phyloP scores from a whole-genome alignment of 2,888 invertebrate species.

The Amphipoea lucens region DNA sequence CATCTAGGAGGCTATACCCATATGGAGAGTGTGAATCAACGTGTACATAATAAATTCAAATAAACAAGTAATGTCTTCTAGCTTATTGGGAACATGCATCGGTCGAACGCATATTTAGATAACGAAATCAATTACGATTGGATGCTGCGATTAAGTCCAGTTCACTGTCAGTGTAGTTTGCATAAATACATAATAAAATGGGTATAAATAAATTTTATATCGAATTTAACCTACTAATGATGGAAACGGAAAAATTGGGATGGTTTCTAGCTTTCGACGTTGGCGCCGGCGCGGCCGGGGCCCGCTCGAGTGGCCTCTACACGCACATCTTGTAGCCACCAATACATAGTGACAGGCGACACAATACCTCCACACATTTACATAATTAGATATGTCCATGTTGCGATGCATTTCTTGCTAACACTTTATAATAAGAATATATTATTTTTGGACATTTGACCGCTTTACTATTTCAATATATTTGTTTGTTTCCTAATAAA shows the following conservation, averaged over 20 bases:
- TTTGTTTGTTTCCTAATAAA: slow-evolving; percentile 18
- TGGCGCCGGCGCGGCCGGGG: slow-evolving; percentile 76
- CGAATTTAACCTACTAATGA: slow-evolving; percentile 76
- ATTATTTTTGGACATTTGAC: slow-evolving; percentile 36
- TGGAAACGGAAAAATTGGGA: slow-evolving; percentile 79
- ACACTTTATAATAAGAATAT: slow-evolving; percentile 50
- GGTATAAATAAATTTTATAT: slow-evolving; percentile 77
- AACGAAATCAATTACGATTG: slow-evolving; percentile 78
- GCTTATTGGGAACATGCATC: slow-evolving; percentile 63
- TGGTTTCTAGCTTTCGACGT: slow-evolving; percentile 75
- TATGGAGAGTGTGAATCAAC: slow-evolving; percentile 41
- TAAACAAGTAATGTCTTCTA: slow-evolving; percentile 33
- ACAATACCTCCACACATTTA: slow-evolving; percentile 73
- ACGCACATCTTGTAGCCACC: slow-evolving; percentile 63
- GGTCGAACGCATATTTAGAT: slow-evolving; percentile 72
- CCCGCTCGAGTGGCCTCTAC: slow-evolving; percentile 63
- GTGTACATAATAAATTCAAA: slow-evolving; percentile 41
- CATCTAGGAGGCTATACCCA: not conserved
- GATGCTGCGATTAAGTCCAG: slow-evolving; percentile 76
- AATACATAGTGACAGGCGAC: slow-evolving; percentile 67
- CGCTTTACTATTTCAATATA: slow-evolving; percentile 30
- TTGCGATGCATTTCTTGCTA: slow-evolving; percentile 66
- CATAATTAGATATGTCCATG: slow-evolving; percentile 74
- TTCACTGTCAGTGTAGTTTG: slow-evolving; percentile 77
- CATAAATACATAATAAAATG: slow-evolving; percentile 80